Conservation (phyloP, 35 echinoderm and acorn worm species). For the Nesometra sesokonis region DNA sequence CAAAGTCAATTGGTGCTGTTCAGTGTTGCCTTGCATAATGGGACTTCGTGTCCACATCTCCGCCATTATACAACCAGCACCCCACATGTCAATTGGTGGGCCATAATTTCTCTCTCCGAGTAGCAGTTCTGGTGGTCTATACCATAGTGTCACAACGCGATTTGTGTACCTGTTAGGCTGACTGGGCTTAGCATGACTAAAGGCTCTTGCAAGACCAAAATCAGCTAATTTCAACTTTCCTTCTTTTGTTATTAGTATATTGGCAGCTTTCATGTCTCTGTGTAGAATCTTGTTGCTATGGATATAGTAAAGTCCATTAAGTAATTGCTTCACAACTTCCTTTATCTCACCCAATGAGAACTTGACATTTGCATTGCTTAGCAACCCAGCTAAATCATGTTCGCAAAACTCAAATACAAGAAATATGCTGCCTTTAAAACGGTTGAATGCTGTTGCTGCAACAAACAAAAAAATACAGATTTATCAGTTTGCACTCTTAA, state of each 20-base stretch:
- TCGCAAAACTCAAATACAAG: slow-evolving; percentile 99
- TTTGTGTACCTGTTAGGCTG: slow-evolving; percentile 69
- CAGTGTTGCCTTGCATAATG: slow-evolving; percentile 96
- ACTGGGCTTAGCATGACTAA: slow-evolving; percentile 67
- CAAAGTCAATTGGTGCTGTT: slow-evolving; percentile 90
- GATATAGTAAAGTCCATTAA: slow-evolving; percentile 82
- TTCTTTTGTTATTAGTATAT: slow-evolving; percentile 87
- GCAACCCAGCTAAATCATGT: slow-evolving; percentile 90
- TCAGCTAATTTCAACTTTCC: slow-evolving; percentile 72
- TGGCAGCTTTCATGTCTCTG: slow-evolving; percentile 95
- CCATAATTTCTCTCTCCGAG: slow-evolving; percentile 88
- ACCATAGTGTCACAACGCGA: slow-evolving; percentile 92
- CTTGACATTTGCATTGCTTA: slow-evolving; percentile 80
- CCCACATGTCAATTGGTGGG: slow-evolving; percentile 85
- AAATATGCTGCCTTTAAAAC: slow-evolving; percentile 86
- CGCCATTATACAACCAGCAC: slow-evolving; percentile 92
- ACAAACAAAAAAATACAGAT: slow-evolving; percentile 14
- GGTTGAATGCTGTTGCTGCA: slow-evolving; percentile 72
- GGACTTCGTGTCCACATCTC: slow-evolving; percentile 99
- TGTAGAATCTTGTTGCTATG: slow-evolving; percentile 81
- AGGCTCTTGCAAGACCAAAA: slow-evolving; percentile 87
- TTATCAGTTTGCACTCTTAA: no score
- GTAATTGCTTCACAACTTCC: slow-evolving; percentile 65
- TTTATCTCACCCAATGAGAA: slow-evolving; percentile 94
- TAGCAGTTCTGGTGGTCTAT: slow-evolving; percentile 89